Percentiles rank a stretch among this genome's conserved stretches.
phyloP scores from a whole-genome alignment of 2,113 vertebrate genomes.

The Boulengeromyrus knoepffleri region DNA sequence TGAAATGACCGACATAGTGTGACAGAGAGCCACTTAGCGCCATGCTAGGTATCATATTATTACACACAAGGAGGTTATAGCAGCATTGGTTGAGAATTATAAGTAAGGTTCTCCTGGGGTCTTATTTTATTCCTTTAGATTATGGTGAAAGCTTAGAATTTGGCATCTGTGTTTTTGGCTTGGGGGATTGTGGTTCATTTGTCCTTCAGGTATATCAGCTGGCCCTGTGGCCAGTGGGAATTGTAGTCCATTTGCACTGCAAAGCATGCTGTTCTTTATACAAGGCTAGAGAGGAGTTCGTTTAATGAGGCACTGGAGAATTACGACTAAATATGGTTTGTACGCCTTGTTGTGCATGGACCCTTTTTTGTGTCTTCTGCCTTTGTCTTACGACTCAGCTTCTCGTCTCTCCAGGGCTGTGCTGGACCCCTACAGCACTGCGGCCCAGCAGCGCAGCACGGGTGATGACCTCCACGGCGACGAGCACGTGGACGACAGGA shows the following conservation, averaged over 20 bases:
- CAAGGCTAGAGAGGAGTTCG: neutral
- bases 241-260: neutral
- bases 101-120: neutral
- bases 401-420: conserved; percentile 39
- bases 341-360: neutral
- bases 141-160: neutral
- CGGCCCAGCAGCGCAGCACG: conserved; percentile 66
- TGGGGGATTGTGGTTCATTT: neutral
- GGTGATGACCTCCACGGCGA: conserved; percentile 51
- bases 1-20: no score
- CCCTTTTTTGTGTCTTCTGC: neutral
- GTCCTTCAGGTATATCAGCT: neutral
- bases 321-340: neutral
- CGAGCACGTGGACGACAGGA: conserved; percentile 56
- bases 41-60: no score
- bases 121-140: neutral
- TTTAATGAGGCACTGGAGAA: neutral
- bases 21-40: no score
- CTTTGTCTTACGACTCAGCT: neutral
- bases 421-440: conserved; percentile 58
- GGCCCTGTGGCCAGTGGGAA: neutral
- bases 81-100: no score
- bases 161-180: neutral
- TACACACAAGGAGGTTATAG: no score
- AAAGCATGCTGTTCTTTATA: neutral